phyloP scores from a whole-genome alignment of 2,113 vertebrate species.

The Thymallus thymallus region DNA sequence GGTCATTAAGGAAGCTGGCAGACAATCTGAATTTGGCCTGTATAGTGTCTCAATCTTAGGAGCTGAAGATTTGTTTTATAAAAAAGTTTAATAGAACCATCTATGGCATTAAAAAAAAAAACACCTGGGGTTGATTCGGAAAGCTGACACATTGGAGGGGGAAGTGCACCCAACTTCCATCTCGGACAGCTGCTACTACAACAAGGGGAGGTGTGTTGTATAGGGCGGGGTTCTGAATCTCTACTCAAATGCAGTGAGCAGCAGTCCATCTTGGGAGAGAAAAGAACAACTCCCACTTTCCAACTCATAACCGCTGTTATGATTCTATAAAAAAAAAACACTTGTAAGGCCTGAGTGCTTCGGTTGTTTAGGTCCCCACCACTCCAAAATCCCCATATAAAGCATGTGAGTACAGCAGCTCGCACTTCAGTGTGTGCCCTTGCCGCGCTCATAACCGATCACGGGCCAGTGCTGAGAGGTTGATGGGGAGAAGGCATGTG shows the following conservation, averaged over 20 bases:
- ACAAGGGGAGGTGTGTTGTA: too few relatives aligned
- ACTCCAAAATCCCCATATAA: conserved; percentile 70
- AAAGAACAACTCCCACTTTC: background rate
- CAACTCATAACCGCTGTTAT: background rate
- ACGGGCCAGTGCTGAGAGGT: conserved; percentile 13
- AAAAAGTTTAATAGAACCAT: background rate
- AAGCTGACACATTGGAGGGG: background rate
- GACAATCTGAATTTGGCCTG: background rate
- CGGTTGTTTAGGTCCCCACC: conserved; percentile 34
- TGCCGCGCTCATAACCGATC: conserved; percentile 13
- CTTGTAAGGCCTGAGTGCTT: conserved; percentile 25
- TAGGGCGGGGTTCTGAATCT: too few relatives aligned
- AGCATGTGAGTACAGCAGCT: conserved; percentile 42
- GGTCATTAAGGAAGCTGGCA: too few relatives aligned
- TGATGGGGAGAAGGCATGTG: background rate
- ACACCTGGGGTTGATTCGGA: background rate
- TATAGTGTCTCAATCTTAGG: too few relatives aligned
- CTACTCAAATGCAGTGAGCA: background rate
- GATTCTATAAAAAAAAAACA: conserved; percentile 29
- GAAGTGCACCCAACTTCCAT: background rate
- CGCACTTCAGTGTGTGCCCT: background rate
- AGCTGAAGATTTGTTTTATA: too few relatives aligned
- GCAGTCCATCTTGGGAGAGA: conserved; percentile 29
- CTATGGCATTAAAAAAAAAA: background rate
- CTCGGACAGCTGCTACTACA: too few relatives aligned